Percentiles rank a stretch among this genome's conserved stretches.
These are phyloP conservation scores for Amphipoea lucens DNA, from an alignment of 2,888 invertebrate species.

Conservation along the genomic window DNA sequence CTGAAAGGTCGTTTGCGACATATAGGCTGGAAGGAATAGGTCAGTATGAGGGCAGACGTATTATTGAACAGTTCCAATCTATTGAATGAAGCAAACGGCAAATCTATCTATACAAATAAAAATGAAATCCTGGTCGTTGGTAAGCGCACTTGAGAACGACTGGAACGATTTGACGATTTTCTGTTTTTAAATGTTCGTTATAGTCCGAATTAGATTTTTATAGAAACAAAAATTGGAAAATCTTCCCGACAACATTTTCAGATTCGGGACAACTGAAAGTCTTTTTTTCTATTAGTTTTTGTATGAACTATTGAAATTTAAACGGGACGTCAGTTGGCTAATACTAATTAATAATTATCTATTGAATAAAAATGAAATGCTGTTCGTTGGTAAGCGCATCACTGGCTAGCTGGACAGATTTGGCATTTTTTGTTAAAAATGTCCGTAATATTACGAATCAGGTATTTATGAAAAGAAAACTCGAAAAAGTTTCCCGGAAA, in stretches of 20 bases:
- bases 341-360: not conserved
- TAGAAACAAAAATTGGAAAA: not conserved
- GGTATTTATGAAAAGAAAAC: too few species aligned
- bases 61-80: conserved; percentile 37
- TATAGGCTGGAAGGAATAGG: not conserved
- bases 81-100: conserved; percentile 9
- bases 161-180: not conserved
- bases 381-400: not conserved
- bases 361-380: not conserved
- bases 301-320: not conserved
- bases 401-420: not conserved
- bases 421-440: too few species aligned
- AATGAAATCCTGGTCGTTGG: not conserved
- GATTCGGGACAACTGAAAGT: not conserved
- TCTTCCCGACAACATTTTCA: too few species aligned
- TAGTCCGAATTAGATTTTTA: not conserved
- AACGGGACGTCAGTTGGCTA: not conserved
- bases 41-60: conserved; percentile 21
- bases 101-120: not conserved
- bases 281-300: too few species aligned
- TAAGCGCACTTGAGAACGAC: not conserved
- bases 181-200: not conserved
- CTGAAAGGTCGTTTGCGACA: too few species aligned
- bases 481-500: rapidly evolving
- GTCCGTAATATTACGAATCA: too few species aligned